Conservation (phyloP, 2,797 vertebrate genomes). For the Artibeus jamaicensis region DNA sequence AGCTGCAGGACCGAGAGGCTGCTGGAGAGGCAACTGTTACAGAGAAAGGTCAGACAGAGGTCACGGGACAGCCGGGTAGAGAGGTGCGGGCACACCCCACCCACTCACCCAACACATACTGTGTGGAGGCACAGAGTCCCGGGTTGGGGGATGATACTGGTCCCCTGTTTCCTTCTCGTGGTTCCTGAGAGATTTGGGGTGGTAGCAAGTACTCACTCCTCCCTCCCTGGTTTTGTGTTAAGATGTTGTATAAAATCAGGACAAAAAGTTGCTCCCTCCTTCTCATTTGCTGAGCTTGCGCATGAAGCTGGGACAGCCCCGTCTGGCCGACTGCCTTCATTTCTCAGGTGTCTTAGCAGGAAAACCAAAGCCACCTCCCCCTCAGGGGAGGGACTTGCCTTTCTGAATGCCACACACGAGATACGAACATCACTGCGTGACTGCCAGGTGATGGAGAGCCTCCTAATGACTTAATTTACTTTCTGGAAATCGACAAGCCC, state of each 20-base stretch:
- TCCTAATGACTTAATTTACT: conserved; percentile 38
- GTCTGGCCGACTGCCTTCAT: fast-evolving
- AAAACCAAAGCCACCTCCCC: not conserved
- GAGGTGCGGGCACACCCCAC: not conserved
- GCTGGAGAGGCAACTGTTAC: not conserved
- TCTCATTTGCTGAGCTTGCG: not conserved
- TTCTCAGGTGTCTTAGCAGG: not conserved
- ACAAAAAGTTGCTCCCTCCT: not conserved
- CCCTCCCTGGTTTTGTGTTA: not conserved
- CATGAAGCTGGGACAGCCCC: fast-evolving
- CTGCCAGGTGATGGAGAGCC: not conserved
- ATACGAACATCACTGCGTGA: not conserved
- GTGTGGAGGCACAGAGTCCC: no score
- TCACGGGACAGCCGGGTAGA: not conserved
- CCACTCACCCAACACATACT: not conserved
- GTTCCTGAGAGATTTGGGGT: not conserved
- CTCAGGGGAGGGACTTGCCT: not conserved
- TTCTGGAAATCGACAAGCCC: not conserved
- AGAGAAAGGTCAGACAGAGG: not conserved
- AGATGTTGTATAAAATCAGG: not conserved
- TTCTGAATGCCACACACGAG: not conserved
- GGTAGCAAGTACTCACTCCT: not conserved
- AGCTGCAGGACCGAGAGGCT: not conserved
- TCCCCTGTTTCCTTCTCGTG: not conserved
- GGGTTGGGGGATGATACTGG: fast-evolving